A percentile compares a stretch with the other conserved stretches of the same genome.
Evolutionary conservation across 2,888 invertebrate genomes (phyloP).

Genomic region (Itoplectis maculator): DNA sequence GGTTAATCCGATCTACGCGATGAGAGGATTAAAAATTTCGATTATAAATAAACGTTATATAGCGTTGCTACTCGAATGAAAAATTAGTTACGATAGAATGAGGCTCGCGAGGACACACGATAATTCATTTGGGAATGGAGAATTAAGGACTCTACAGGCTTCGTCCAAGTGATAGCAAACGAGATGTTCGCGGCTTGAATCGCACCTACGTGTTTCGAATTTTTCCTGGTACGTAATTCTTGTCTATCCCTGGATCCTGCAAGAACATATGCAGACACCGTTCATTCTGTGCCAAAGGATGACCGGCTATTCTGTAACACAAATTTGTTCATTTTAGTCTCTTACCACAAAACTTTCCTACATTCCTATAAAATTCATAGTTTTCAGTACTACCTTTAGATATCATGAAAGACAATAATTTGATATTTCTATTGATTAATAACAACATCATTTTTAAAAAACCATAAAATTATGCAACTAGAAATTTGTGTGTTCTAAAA

Average conservation of each 20-base stretch:
- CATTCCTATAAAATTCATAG: too few species aligned
- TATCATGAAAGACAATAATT: too few species aligned
- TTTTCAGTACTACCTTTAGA: too few species aligned
- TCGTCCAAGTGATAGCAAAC: conserved; percentile 35
- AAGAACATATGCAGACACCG: conserved; percentile 99
- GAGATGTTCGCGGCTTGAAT: conserved; percentile 51
- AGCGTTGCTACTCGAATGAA: conserved; percentile 6
- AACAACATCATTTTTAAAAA: too few species aligned
- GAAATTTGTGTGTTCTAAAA: too few species aligned
- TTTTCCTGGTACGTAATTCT: conserved; percentile 99
- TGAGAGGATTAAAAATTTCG: conserved; percentile 39
- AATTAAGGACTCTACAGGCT: conserved; percentile 56
- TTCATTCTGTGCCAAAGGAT: conserved; percentile 99
- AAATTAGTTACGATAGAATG: conserved; percentile 12
- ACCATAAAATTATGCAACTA: too few species aligned
- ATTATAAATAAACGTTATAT: conserved; percentile 29
- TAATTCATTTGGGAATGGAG: conserved; percentile 55
- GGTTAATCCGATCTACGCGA: conserved; percentile 13
- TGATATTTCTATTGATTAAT: too few species aligned
- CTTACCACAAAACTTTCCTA: too few species aligned
- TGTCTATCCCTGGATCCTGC: conserved; percentile 98
- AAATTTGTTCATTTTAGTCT: background rate
- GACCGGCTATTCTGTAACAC: conserved; percentile 94
- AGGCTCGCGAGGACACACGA: conserved; percentile 21
- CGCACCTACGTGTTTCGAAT: conserved; percentile 94